Conservation (phyloP, 2,113 vertebrate genomes). For the Machaerirhynchus nigripectus region DNA sequence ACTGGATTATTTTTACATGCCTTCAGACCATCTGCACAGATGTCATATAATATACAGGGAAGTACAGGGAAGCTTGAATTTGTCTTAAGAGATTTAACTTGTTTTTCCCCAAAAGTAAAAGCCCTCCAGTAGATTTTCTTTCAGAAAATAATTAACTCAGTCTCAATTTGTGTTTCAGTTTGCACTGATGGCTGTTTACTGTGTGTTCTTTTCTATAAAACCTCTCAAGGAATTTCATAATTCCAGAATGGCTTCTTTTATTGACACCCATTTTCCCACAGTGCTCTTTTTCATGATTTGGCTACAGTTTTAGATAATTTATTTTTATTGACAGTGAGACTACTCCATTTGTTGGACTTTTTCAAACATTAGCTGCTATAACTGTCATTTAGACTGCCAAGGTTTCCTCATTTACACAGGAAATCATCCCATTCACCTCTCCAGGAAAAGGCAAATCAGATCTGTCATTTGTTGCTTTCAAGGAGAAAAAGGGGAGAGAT, state of each 20-base stretch:
- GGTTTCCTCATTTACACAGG: background rate
- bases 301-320: background rate
- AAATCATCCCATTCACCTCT: background rate
- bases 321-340: constrained; percentile 30
- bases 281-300: background rate
- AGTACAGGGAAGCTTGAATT: background rate
- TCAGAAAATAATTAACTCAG: background rate
- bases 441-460: background rate
- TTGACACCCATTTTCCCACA: background rate
- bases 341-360: constrained; percentile 7
- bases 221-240: background rate
- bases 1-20: background rate
- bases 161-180: background rate
- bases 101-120: background rate
- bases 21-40: background rate
- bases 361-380: background rate
- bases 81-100: background rate
- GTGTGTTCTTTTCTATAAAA: background rate
- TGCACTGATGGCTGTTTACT: background rate
- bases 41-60: background rate
- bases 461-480: background rate
- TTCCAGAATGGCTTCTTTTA: background rate
- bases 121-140: background rate
- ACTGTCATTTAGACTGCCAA: background rate
- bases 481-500: background rate